Evolutionary conservation across 2,888 invertebrate genomes (phyloP), one percentile per base, ranked within the genome.

Genomic region (Synergus umbraculus): DNA sequence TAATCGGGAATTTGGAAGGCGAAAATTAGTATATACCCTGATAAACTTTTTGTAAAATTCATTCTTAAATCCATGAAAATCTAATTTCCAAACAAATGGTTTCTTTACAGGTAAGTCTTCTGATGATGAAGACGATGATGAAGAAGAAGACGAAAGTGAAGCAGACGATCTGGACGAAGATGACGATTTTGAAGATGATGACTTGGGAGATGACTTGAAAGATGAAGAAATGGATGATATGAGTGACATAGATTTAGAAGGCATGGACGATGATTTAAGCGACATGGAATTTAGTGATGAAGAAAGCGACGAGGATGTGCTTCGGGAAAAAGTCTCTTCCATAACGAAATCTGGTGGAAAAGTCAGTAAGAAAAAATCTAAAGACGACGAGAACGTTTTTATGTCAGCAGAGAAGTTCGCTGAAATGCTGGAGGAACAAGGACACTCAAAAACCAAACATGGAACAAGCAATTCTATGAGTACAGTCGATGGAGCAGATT

Each of bases 331-430:
- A 67, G 29, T 54, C 12, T 37, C 43, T n/a, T 41, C 65, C 22
- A 65, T 66, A 12, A 81, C 83, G 44, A 80, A 84, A 22, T 4
- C 60, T 18, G 29, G 77, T 76, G 2, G 85, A 82, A 29, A 82
- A 81, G 22, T 54, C 2, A 22, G 7, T 15, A 85, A 85, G 76
- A 84, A 77, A 44, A 81, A 78, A 76, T 82, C 60, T 64, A 84
- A 79, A 29, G 76, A 76, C 15, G 88, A 89, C 67, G 88, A 86
- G n/a, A 91, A 91, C 73, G 86, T 97, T 54, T 97, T 97, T 92
- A 96, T 97, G 3, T 96, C 97, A 0, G 97, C 97, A 0, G 97
- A 97, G 91, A 96, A 98, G 92, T 98, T 98, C 93, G 96, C 98
- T 0, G 95, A 96, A 66, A 93, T 98, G 86, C 93, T 98, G 77